Percentiles rank a stretch among this genome's conserved stretches.
phyloP scores from a whole-genome alignment of 2,888 invertebrate genomes.

The Polyommatus icarus region DNA sequence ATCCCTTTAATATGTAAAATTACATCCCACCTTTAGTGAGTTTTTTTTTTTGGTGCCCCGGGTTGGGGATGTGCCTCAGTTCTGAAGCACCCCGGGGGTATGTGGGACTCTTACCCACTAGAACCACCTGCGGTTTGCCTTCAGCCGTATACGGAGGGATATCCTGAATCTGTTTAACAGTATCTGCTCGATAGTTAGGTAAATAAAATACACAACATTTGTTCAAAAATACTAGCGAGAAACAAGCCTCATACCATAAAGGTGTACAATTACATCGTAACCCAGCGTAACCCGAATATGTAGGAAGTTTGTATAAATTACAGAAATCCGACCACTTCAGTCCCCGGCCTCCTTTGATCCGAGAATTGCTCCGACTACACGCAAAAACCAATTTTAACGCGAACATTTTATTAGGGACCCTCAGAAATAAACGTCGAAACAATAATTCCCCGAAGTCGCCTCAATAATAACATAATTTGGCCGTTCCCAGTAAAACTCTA shows the following conservation, averaged over 20 bases:
- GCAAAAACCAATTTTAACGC: too few species aligned
- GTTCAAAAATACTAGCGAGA: not conserved
- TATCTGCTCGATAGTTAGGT: not conserved
- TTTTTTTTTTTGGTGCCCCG: too few species aligned
- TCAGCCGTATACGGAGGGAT: too few species aligned
- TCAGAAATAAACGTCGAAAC: slow-evolving; percentile 16
- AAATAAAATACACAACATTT: not conserved
- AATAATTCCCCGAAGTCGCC: not conserved
- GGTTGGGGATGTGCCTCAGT: too few species aligned
- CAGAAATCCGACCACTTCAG: not conserved
- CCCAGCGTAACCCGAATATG: not conserved
- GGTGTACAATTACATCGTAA: not conserved
- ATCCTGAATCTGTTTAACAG: too few species aligned
- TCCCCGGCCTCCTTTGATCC: not conserved
- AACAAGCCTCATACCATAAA: not conserved
- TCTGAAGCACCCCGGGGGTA: too few species aligned
- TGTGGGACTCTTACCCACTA: too few species aligned
- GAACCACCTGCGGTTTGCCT: too few species aligned
- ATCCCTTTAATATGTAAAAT: too few species aligned
- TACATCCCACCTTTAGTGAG: too few species aligned
- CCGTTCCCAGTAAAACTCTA: not conserved
- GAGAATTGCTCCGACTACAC: not conserved
- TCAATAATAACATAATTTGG: slow-evolving; percentile 16
- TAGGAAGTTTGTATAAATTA: not conserved
- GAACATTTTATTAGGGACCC: not conserved